phyloP scores from a whole-genome alignment of 2,797 vertebrate species.

The Gymnoscopelus braueri region DNA sequence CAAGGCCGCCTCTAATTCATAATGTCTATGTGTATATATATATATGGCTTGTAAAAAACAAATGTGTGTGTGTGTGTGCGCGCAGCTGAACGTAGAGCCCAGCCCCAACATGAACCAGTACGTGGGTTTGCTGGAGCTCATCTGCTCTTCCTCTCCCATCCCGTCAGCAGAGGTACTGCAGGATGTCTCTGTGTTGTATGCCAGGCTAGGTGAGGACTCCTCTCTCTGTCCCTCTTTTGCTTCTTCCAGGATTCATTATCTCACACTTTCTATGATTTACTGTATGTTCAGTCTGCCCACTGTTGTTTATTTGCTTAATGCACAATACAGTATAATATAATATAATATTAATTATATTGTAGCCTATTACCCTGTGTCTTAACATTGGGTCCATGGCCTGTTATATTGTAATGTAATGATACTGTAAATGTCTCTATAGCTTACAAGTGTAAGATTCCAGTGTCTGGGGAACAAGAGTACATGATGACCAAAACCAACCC shows the following conservation, averaged over 20 bases:
- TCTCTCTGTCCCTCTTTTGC: constrained; percentile 11
- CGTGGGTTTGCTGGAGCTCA: constrained; percentile 77
- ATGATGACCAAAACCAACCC: constrained; percentile 21
- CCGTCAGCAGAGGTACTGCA: constrained; percentile 77
- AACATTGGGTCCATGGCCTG: too few relatives aligned
- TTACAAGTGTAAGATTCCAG: constrained; percentile 68
- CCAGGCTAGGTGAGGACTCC: constrained; percentile 76
- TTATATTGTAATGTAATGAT: background rate
- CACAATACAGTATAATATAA: background rate
- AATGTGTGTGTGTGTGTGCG: background rate
- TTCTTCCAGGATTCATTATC: background rate
- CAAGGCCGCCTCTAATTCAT: too few relatives aligned
- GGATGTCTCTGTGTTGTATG: constrained; percentile 81
- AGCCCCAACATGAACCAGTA: constrained; percentile 82
- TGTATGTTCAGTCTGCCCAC: constrained; percentile 36
- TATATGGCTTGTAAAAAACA: too few relatives aligned
- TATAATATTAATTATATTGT: too few relatives aligned
- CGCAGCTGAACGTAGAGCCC: constrained; percentile 63
- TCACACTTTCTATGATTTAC: constrained; percentile 12
- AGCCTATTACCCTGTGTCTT: background rate
- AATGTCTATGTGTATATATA: too few relatives aligned
- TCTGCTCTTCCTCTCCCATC: constrained; percentile 71
- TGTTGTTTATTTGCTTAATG: constrained; percentile 12
- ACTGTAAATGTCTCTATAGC: constrained; percentile 57
- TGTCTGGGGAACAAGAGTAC: constrained; percentile 66